A percentile compares a stretch with the other conserved stretches of the same genome.
Evolutionary conservation across 1,140 invertebrate species (phyloP).

Genomic region (Yoshiicerus persimilis): DNA sequence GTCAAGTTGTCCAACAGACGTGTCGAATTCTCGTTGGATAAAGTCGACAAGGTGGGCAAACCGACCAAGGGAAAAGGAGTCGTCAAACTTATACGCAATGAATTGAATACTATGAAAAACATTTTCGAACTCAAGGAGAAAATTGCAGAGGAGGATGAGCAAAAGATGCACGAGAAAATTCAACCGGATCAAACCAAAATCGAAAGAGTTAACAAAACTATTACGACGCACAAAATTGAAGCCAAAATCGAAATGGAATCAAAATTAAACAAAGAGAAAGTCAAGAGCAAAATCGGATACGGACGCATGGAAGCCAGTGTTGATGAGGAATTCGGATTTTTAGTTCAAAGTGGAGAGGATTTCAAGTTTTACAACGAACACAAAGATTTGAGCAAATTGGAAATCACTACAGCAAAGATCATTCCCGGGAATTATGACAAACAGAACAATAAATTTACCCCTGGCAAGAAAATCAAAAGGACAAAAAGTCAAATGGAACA

Average conservation of each 20-base stretch:
- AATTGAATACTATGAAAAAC: slow-evolving; percentile 49
- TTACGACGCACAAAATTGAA: slow-evolving; percentile 56
- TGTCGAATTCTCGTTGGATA: slow-evolving; percentile 27
- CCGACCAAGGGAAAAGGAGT: slow-evolving; percentile 68
- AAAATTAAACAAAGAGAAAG: neutral
- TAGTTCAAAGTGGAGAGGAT: neutral
- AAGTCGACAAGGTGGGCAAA: slow-evolving; percentile 59
- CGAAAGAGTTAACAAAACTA: slow-evolving; percentile 39
- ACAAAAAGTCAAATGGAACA: too few relatives aligned
- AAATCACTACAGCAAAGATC: neutral
- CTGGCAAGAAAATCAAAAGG: neutral
- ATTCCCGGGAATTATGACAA: neutral
- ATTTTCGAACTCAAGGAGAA: slow-evolving; percentile 72
- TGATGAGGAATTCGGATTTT: slow-evolving; percentile 15
- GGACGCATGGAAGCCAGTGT: neutral
- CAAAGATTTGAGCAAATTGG: neutral
- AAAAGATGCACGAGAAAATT: slow-evolving; percentile 48
- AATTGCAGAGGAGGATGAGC: slow-evolving; percentile 50
- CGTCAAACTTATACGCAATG: slow-evolving; percentile 52
- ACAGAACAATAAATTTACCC: neutral
- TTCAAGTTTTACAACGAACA: neutral
- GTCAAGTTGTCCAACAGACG: slow-evolving; percentile 45
- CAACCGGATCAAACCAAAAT: slow-evolving; percentile 44
- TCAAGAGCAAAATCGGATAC: neutral
- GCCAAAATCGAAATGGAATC: neutral